phyloP scores from a whole-genome alignment of 1,140 invertebrate species.

The Phortica variegata region DNA sequence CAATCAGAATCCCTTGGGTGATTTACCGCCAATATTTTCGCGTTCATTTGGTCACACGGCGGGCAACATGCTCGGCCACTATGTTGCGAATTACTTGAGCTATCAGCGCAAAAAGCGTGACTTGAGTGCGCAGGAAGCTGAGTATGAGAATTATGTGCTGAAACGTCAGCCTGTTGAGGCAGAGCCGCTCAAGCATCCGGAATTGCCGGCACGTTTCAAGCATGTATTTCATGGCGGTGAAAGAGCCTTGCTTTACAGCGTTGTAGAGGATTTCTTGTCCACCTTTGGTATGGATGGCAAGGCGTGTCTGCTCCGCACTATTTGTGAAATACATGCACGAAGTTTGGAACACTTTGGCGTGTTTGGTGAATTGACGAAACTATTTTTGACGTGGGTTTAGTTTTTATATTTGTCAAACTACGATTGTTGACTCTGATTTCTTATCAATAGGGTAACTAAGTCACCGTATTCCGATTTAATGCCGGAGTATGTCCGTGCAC shows the following conservation, averaged over 20 bases:
- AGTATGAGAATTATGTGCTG: background rate
- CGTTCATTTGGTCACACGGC: conserved; percentile 71
- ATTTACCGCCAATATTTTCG: conserved; percentile 71
- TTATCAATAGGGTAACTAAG: conserved; percentile 69
- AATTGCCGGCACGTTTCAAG: conserved; percentile 43
- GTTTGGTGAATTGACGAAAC: conserved; percentile 74
- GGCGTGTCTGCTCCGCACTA: conserved; percentile 77
- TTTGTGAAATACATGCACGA: conserved; percentile 82
- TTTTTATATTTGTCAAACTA: background rate
- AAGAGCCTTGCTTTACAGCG: conserved; percentile 70
- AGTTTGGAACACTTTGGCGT: conserved; percentile 75
- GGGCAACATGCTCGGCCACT: conserved; percentile 66
- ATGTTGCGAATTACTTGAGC: conserved; percentile 70
- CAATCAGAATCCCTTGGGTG: conserved; percentile 81
- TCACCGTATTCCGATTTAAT: conserved; percentile 73
- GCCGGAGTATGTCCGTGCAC: conserved; percentile 75
- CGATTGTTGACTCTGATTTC: background rate
- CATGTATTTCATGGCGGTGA: conserved; percentile 75
- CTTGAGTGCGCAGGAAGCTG: conserved; percentile 42
- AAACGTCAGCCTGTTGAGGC: conserved; percentile 21
- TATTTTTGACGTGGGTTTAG: conserved; percentile 74
- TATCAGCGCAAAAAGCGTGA: conserved; percentile 62
- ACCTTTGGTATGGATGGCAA: conserved; percentile 79
- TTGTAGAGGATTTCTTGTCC: conserved; percentile 72
- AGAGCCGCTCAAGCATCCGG: conserved; percentile 42